Conservation (phyloP, 1,140 invertebrate species). For the Lethrus apterus region DNA sequence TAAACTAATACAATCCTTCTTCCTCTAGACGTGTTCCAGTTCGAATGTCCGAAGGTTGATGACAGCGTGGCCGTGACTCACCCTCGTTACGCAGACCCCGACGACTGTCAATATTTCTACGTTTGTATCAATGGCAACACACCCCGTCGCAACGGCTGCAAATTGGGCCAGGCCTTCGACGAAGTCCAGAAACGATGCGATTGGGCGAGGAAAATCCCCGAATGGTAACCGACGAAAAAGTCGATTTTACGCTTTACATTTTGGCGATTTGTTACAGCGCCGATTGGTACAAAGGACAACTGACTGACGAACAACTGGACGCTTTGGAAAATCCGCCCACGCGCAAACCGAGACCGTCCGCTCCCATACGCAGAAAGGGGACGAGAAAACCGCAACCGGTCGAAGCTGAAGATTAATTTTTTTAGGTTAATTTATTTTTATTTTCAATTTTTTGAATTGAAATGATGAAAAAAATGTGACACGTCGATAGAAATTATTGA, state of each 20-base stretch:
- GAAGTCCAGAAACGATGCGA: slow-evolving; percentile 75
- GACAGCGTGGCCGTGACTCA: slow-evolving; percentile 65
- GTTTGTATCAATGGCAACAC: slow-evolving; percentile 82
- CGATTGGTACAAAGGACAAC: slow-evolving; percentile 78
- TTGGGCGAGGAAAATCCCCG: slow-evolving; percentile 81
- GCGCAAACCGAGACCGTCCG: slow-evolving; percentile 49
- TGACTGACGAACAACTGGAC: slow-evolving; percentile 72
- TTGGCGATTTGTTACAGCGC: slow-evolving; percentile 58
- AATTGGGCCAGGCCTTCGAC: slow-evolving; percentile 85
- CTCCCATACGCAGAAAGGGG: slow-evolving; percentile 14
- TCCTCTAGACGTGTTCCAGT: slow-evolving; percentile 68
- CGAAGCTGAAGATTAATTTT: background rate
- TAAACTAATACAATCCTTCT: background rate
- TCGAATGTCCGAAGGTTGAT: slow-evolving; percentile 74
- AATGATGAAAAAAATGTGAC: background rate
- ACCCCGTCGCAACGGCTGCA: slow-evolving; percentile 77
- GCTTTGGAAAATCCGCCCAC: slow-evolving; percentile 67
- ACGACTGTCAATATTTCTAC: slow-evolving; percentile 88
- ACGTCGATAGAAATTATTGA: background rate
- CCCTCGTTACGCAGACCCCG: slow-evolving; percentile 78
- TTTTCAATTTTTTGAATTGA: background rate
- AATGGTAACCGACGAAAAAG: slow-evolving; percentile 59
- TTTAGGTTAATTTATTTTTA: background rate
- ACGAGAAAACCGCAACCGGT: slow-evolving; percentile 2
- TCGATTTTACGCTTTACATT: background rate